phyloP scores from a whole-genome alignment of 2,113 vertebrate genomes.

The Phylloscopus whistleri region DNA sequence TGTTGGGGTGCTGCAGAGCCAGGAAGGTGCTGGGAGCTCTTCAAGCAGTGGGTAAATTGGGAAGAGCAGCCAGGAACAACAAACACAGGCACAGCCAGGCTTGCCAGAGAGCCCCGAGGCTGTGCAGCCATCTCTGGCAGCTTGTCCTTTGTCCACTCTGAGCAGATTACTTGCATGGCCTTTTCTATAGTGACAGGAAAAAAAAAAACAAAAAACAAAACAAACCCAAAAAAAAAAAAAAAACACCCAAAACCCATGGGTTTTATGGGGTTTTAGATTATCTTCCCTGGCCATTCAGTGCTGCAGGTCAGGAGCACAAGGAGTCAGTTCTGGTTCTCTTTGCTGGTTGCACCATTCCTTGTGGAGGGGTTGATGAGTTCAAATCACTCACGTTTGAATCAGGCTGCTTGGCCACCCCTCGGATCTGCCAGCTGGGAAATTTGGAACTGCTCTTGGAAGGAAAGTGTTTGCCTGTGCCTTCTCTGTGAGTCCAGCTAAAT shows the following conservation, averaged over 20 bases:
- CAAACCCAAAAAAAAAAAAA: too few relatives aligned
- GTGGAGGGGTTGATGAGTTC: neutral
- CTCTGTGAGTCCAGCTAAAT: neutral
- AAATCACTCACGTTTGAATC: accelerated
- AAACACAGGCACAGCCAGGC: neutral
- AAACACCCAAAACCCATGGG: too few relatives aligned
- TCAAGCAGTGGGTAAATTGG: neutral
- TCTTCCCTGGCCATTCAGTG: accelerated
- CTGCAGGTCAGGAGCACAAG: neutral
- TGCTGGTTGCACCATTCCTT: neutral
- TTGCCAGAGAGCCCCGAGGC: neutral
- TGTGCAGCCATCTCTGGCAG: neutral
- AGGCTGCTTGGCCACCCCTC: neutral
- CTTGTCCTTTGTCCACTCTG: neutral
- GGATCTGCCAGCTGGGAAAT: neutral
- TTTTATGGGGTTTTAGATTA: neutral
- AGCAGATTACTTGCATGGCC: neutral
- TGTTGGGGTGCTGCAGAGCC: neutral
- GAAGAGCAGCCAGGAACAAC: neutral
- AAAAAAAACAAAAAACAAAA: neutral
- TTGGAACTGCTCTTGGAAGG: neutral
- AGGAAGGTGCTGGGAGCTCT: accelerated
- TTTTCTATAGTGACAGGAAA: neutral
- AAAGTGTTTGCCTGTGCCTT: neutral
- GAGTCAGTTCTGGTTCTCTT: neutral